Base-by-base conservation (phyloP, 2,888 invertebrate species). In the Aleiodes leptofemur region DNA sequence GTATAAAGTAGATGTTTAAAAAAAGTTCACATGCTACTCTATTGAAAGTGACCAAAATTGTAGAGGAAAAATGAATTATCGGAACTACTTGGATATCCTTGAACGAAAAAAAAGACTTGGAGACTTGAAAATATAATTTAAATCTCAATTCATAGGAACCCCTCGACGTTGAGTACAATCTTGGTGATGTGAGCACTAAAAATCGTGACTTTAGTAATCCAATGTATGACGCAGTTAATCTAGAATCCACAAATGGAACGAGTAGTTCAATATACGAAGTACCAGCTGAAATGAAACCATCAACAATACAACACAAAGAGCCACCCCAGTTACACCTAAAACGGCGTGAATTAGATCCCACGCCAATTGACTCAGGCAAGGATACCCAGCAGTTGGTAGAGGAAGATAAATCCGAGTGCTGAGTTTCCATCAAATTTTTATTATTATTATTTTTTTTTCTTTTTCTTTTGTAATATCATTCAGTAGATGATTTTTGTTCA, bases 151-250 rank as follows among this genome's bases (percentile, higher is more conserved):
- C 74, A 9, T 69, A 90, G 90, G 93, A 93, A 88, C 94, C 94
- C 9, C 90, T 94, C 50, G 96, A 96, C 85, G 93, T 94, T 55
- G 96, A 95, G 76, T 96, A 96, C 90, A 94, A 93, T 85, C 90
- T 96, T 84, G 95, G 95, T 84, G 95, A 96, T 78, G 93, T 95
- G 3, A 92, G 92, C 82, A 93, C 94, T 82, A 96, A 96, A 90
- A 94, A 94, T 75, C 92, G 98, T 71, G 98, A 99, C 90, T 99
- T 99, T 91, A 96, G 96, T 86, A 99, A 99, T 91, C 98, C 98
- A 66, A 98, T 98, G 96, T 99, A 98, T 90, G 98, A 99, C 86
- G 97, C 96, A 66, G 95, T 95, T 73, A 94, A 94, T 81, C 91
- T 94, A 79, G 93, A 92, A 70, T 90, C 91, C 43, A 91, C 90